Evolutionary conservation across 2,113 vertebrate species (phyloP).

Genomic region (Cromileptes altivelis): DNA sequence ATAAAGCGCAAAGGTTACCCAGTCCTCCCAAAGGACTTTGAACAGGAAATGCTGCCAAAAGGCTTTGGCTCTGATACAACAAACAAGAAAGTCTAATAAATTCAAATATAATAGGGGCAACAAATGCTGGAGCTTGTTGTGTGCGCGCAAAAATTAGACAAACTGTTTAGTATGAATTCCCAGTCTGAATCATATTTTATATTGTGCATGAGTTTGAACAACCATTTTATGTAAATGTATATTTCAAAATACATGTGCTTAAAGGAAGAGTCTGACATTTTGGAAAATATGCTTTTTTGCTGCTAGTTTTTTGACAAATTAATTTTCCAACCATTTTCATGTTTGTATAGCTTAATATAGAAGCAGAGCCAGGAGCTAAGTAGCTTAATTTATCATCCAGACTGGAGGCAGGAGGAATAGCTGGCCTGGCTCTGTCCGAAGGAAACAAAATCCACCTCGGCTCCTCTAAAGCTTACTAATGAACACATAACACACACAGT

Average conservation of each 20-base stretch:
- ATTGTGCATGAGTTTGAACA: neutral
- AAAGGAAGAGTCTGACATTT: neutral
- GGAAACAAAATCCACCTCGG: no score
- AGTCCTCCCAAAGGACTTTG: constrained; percentile 43
- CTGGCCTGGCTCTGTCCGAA: no score
- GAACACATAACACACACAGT: no score
- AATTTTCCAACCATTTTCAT: no score
- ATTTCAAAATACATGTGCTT: neutral
- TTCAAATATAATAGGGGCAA: constrained; percentile 24
- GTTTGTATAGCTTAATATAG: no score
- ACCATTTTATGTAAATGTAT: neutral
- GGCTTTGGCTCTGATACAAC: constrained; percentile 43
- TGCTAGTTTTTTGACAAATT: neutral
- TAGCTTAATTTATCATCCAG: no score
- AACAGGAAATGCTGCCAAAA: constrained; percentile 37
- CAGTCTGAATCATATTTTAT: neutral
- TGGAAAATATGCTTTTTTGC: neutral
- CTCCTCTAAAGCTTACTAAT: no score
- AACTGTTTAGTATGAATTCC: neutral
- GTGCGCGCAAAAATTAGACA: neutral
- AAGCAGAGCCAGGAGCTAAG: no score
- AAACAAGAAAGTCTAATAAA: constrained; percentile 34
- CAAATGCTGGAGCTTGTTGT: neutral
- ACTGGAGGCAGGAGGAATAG: no score
- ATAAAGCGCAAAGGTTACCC: constrained; percentile 55